A percentile compares a stretch with the other conserved stretches of the same genome.
phyloP scores from a whole-genome alignment of 2,113 vertebrate species.

The Mustelus asterias region DNA sequence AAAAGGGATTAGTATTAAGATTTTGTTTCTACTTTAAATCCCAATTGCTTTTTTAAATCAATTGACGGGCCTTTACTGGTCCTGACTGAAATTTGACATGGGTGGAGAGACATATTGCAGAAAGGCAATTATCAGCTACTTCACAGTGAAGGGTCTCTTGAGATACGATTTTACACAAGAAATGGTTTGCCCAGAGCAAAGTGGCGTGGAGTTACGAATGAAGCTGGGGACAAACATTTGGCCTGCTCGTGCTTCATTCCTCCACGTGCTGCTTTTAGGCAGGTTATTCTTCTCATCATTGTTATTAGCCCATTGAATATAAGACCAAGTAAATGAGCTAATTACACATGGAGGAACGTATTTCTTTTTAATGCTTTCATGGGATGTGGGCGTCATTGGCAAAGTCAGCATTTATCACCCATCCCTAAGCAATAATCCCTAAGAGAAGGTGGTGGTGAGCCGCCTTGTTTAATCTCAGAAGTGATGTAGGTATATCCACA shows the following conservation, averaged over 20 bases:
- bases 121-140: not conserved
- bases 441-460: no score
- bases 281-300: not conserved
- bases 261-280: not conserved
- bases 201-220: not conserved
- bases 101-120: not conserved
- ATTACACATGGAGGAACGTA: not conserved
- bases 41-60: not conserved
- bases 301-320: not conserved
- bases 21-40: not conserved
- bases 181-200: not conserved
- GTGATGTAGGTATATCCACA: no score
- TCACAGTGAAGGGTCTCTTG: not conserved
- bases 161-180: not conserved
- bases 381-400: no score
- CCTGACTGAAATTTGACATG: not conserved
- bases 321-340: not conserved
- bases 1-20: not conserved
- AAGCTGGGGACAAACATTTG: not conserved
- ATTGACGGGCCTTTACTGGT: not conserved
- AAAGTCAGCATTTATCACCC: no score
- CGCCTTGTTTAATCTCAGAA: no score
- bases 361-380: not conserved
- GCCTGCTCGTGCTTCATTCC: not conserved
- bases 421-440: no score